A percentile compares a stretch with the other conserved stretches of the same genome.
Evolutionary conservation across 2,113 vertebrate genomes (phyloP).

Genomic region (Sakesphorus luctuosus): DNA sequence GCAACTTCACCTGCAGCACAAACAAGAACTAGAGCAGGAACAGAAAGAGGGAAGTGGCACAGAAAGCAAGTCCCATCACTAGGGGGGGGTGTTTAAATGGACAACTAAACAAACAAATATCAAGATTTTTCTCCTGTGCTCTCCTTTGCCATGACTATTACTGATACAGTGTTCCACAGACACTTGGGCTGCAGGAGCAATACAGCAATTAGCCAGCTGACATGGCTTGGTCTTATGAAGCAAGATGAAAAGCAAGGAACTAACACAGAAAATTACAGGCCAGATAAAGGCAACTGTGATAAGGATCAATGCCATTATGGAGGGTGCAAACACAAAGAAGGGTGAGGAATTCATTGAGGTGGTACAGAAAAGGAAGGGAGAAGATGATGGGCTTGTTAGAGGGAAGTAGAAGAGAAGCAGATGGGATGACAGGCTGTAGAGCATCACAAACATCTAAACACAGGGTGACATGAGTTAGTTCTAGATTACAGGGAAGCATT

Average conservation of each 20-base stretch:
- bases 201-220: neutral
- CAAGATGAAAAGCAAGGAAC: neutral
- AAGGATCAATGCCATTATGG: neutral
- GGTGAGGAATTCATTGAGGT: neutral
- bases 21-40: neutral
- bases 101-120: neutral
- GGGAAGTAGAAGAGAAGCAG: neutral
- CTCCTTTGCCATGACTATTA: neutral
- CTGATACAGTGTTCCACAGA: neutral
- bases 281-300: neutral
- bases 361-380: neutral
- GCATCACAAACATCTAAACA: neutral
- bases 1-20: neutral
- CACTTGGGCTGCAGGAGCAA: neutral
- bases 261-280: conserved; percentile 18
- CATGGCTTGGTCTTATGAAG: neutral
- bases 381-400: neutral
- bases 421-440: neutral
- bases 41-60: neutral
- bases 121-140: neutral
- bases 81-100: neutral
- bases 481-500: neutral
- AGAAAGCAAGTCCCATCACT: neutral
- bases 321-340: neutral
- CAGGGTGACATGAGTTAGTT: neutral